Percentiles rank a stretch among this genome's conserved stretches.
These are phyloP conservation scores for Buphagus erythrorhynchus DNA, from an alignment of 2,797 vertebrate species.

Conservation along the genomic window DNA sequence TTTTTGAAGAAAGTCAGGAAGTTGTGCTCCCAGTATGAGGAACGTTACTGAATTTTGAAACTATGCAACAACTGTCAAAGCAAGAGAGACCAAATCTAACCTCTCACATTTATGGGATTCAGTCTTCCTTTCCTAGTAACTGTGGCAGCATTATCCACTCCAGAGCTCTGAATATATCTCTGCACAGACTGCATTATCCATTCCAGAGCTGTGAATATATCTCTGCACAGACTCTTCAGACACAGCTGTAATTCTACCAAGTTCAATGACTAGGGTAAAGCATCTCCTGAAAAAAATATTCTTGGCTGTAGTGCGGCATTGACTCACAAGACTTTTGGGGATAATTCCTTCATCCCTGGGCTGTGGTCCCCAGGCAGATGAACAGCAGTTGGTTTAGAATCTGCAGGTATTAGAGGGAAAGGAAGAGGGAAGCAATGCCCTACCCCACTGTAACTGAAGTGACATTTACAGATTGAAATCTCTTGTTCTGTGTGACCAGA, in stretches of 20 bases:
- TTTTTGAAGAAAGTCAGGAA: background rate
- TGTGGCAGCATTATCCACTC: background rate
- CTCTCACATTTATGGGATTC: background rate
- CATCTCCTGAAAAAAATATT: background rate
- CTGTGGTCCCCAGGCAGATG: background rate
- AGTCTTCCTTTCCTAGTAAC: background rate
- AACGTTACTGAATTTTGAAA: background rate
- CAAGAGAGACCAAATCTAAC: background rate
- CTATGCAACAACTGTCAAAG: background rate
- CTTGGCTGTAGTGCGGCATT: background rate
- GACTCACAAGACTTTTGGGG: background rate
- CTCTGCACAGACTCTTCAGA: background rate
- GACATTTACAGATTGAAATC: background rate
- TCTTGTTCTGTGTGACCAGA: accelerated
- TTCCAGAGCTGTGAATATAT: background rate
- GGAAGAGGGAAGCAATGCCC: background rate
- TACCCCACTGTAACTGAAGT: background rate
- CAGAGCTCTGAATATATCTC: background rate
- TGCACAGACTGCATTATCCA: background rate
- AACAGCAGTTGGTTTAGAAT: background rate
- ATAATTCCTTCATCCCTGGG: background rate
- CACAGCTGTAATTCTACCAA: background rate
- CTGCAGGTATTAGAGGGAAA: background rate
- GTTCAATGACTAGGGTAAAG: background rate
- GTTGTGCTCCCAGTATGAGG: background rate